Evolutionary conservation across 2,888 invertebrate species (phyloP), one percentile per base, ranked within the genome.

Genomic region (Trichopoda pennipes): DNA sequence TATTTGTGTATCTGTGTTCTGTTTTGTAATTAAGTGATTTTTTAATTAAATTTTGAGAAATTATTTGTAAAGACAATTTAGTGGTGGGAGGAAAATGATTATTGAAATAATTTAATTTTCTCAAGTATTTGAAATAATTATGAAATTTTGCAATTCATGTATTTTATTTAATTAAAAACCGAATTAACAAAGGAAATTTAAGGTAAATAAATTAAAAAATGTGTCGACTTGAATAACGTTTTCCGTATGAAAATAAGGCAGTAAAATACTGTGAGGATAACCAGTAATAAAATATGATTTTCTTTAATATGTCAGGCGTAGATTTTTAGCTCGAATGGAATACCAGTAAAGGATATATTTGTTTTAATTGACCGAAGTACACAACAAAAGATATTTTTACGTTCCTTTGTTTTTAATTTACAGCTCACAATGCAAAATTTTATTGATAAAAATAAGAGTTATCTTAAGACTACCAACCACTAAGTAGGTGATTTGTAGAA

Each of bases 11-110:
- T 51, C 51, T 58, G 44, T 14, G 69, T 61, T 61, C 72, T 82
- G 66, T 82, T 70, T 42, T 70, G 70, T 82, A 82, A 82, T 82
- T 82, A 82, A 82, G 79, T 82, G 75, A 82, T 82, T 76, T 82
- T 82, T 79, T 82, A 79, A 82, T 82, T 82, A 72, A 82, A 79
- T 70, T 79, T 78, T 58, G 47, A 16, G 51, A 81, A 66, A 42
- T 60, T 68, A 49, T 58, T 63, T 66, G 17, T 19, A 12, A 21
- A 42, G 66, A 38, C 9, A 28, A 23, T 75, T 60, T 28, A 2
- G 35, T 60, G 12, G 44, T 17, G 44, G 44, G n/a, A 17, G 23
- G 2, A 35, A 60, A 53, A 21, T 35, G 60, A 56, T 66, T 73
- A 73, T 72, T 35, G 55, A 77, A 80, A 77, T 76, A 77, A 83